Evolutionary conservation across 1,140 invertebrate genomes (phyloP).

Genomic region (Eulimnadia texana): DNA sequence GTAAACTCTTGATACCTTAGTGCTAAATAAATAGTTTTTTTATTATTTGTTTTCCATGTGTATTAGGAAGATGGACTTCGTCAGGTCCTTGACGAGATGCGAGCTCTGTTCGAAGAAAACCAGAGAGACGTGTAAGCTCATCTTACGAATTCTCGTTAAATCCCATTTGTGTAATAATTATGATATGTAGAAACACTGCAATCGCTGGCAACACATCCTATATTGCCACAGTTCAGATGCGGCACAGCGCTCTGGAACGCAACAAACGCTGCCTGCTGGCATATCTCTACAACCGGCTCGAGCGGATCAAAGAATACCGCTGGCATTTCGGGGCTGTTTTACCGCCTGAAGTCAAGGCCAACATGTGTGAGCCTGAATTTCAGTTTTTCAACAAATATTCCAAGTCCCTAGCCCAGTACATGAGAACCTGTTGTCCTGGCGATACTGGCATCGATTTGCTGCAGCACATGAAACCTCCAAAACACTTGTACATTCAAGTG

Average conservation of each 20-base stretch:
- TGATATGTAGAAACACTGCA: slow-evolving; percentile 28
- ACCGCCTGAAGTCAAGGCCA: slow-evolving; percentile 63
- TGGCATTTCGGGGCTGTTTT: slow-evolving; percentile 89
- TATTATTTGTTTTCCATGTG: slow-evolving; percentile 19
- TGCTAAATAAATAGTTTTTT: not conserved
- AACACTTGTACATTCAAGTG: slow-evolving; percentile 76
- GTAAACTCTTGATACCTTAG: not conserved
- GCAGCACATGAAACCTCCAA: slow-evolving; percentile 77
- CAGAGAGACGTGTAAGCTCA: slow-evolving; percentile 51
- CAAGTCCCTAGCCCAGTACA: slow-evolving; percentile 70
- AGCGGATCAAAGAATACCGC: slow-evolving; percentile 59
- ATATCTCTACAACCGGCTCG: slow-evolving; percentile 50
- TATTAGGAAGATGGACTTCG: slow-evolving; percentile 47
- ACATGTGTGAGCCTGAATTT: slow-evolving; percentile 64
- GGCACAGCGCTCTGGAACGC: slow-evolving; percentile 68
- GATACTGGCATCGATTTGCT: slow-evolving; percentile 70
- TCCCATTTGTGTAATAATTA: not conserved
- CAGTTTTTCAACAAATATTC: slow-evolving; percentile 81
- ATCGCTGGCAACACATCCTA: slow-evolving; percentile 34
- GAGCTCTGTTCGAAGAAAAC: slow-evolving; percentile 54
- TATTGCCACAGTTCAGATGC: slow-evolving; percentile 52
- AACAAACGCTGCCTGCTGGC: slow-evolving; percentile 48
- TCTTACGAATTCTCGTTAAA: not conserved
- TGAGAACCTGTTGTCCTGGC: slow-evolving; percentile 67
- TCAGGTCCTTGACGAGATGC: slow-evolving; percentile 61